Evolutionary conservation across 30 jellyfish, hydroid and myxozoan genomes (phyloP), one percentile per base, ranked within the genome.

Genomic region (Pseudorhiza aurosa): DNA sequence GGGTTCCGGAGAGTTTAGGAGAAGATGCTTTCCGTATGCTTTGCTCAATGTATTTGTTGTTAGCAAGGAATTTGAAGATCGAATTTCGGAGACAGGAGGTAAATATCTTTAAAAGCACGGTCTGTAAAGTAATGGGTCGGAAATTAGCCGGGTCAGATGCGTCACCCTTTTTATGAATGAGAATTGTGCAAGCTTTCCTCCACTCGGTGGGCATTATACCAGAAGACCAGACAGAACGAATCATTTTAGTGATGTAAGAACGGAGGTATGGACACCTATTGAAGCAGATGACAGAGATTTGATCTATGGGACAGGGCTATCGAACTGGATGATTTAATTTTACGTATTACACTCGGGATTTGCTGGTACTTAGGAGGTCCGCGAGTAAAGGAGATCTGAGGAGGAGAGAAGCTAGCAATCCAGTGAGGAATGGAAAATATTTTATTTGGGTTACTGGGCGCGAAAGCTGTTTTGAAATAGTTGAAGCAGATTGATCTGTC

Each of bases 11-110:
- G 18, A 44, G 17, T 27, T 26, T 46, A 15, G 36, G 58, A 24
- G 28, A 15, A 45, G 47, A 72, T 27, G 77, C 51, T 72, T 72
- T 72, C 12, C 18, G 62, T 36, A 72, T 30, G 26, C 28, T 77
- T 44, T 50, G 45, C 85, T 59, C 74, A 51, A 59, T 59, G 4
- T 25, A 59, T 6, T 59, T 59, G 51, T 59, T 59, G 2, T 49
- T 25, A 6, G 50, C 30, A 25, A 24, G 21, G 80, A 65, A 65
- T 18, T 42, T 40, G 37, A 65, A 65, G 63, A 65, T 65, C 36
- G 63, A 62, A 65, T 37, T 65, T 32, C 80, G 80, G 14, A 65
- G 35, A 33, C 35, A 33, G 62, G 80, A 65, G 35, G 80, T 65
- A 37, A 65, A 65, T 35, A 65, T 65, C 8, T 65, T 65, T 37